Evolutionary conservation across 1,140 invertebrate genomes (phyloP).

Genomic region (Melanaphis sacchari): DNA sequence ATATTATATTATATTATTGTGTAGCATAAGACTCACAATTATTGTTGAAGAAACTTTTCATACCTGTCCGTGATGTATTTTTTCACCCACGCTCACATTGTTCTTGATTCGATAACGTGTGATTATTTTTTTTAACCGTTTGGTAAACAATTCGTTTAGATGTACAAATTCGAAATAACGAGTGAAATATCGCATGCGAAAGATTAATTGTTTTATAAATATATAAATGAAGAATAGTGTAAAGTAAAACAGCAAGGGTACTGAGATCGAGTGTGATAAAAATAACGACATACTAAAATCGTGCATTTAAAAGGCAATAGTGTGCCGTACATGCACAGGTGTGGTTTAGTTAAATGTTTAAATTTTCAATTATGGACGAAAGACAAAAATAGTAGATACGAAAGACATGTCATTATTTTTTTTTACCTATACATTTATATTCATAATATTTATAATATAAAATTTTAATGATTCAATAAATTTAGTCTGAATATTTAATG

Average conservation of each 20-base stretch:
- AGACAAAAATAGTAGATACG: neutral
- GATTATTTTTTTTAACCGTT: neutral
- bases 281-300: neutral
- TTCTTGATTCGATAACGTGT: neutral
- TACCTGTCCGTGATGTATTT: neutral
- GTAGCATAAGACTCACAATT: neutral
- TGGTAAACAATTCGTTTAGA: neutral
- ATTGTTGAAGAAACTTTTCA: neutral
- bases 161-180: neutral
- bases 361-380: neutral
- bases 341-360: neutral
- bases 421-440: neutral
- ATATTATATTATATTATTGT: neutral
- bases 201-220: too few relatives aligned
- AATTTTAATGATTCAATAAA: neutral
- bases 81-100: neutral
- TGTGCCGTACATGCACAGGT: neutral
- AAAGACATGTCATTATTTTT: neutral
- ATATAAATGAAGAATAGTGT: neutral
- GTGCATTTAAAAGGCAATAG: neutral
- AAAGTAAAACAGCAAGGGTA: neutral
- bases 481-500: neutral
- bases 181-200: too few relatives aligned
- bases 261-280: neutral
- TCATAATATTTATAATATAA: neutral